These are phyloP conservation scores for Zaprionus ghesquierei DNA, from an alignment of 1,140 invertebrate species.

Conservation along the genomic window DNA sequence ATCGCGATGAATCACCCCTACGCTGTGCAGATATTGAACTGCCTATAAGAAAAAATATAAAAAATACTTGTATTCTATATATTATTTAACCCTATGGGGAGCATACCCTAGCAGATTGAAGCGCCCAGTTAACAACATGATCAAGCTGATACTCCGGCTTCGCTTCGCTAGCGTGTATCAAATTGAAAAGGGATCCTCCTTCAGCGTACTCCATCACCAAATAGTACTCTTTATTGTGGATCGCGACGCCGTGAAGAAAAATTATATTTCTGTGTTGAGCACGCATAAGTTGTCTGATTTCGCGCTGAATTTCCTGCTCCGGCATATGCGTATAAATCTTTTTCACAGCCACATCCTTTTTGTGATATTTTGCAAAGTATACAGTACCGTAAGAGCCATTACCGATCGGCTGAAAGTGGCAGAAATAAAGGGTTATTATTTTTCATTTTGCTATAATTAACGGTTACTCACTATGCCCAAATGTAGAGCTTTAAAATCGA, in stretches of 20 bases:
- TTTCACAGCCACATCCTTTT: constrained; percentile 17
- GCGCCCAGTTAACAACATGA: constrained; percentile 18
- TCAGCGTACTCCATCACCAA: constrained; percentile 40
- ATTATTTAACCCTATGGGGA: background rate
- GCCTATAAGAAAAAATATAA: background rate
- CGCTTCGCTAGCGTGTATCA: background rate
- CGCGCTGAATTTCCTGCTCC: background rate
- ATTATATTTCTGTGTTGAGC: constrained; percentile 30
- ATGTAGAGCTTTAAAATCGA: background rate
- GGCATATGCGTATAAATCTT: background rate
- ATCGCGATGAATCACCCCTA: constrained; percentile 27
- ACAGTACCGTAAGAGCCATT: constrained; percentile 3
- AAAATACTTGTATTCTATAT: background rate
- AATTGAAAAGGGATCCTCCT: constrained; percentile 1
- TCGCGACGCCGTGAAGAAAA: constrained; percentile 13
- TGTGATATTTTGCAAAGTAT: background rate
- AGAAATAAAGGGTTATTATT: background rate
- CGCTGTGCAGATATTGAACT: constrained; percentile 20
- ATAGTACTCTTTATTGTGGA: background rate
- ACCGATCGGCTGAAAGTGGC: constrained; percentile 5
- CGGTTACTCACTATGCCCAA: constrained; percentile 5
- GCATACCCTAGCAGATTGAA: constrained; percentile 4
- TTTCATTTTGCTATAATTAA: background rate
- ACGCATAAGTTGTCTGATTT: background rate
- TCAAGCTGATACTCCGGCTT: background rate